These are phyloP conservation scores for Ageneiosus marmoratus DNA, from an alignment of 2,113 vertebrate species.

Conservation along the genomic window DNA sequence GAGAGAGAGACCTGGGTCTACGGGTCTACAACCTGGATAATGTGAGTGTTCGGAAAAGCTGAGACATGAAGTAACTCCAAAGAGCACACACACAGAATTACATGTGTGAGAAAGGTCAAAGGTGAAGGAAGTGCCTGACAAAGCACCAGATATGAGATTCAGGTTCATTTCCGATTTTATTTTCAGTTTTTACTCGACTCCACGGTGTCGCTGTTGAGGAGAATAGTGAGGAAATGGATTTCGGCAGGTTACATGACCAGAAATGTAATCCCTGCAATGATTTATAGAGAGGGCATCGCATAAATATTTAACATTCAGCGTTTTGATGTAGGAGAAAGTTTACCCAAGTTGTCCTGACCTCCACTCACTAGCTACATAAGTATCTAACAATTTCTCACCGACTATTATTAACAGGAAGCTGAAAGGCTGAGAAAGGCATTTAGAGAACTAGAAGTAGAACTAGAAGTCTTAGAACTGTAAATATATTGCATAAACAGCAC, in stretches of 20 bases:
- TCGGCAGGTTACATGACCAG: neutral
- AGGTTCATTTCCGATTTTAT: neutral
- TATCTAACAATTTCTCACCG: neutral
- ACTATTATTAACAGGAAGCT: neutral
- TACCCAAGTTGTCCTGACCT: neutral
- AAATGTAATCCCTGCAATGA: neutral
- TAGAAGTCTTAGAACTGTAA: neutral
- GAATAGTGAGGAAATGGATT: neutral
- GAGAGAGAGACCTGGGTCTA: neutral
- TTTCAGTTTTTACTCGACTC: neutral
- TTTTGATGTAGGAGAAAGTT: neutral
- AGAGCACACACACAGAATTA: neutral
- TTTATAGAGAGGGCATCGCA: no score
- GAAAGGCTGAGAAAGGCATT: neutral
- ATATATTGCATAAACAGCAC: neutral
- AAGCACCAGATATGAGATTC: neutral
- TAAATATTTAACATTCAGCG: no score
- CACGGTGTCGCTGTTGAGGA: neutral
- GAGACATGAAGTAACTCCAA: neutral
- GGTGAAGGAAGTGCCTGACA: conserved; percentile 2
- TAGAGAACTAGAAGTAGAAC: neutral
- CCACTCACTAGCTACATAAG: neutral
- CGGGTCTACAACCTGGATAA: neutral
- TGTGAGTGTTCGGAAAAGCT: neutral
- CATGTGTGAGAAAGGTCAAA: neutral